Base-by-base conservation (phyloP, 2,888 invertebrate species). In the Agrilus biguttatus region DNA sequence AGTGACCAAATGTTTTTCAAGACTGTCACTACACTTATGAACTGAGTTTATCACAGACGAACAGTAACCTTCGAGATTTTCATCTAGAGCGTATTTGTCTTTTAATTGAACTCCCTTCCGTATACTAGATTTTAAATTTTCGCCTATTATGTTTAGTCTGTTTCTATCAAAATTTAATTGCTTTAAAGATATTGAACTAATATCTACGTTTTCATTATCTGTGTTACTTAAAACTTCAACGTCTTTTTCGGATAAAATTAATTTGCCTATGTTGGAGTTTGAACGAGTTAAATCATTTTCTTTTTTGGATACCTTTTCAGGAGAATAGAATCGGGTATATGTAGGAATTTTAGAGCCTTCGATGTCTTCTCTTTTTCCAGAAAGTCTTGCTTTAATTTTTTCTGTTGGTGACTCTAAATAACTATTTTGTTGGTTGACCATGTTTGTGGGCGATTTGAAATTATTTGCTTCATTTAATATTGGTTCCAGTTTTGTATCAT, bases 311-410 rank as follows among this genome's bases (percentile, higher is more conserved):
- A 4, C 28, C 10, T 28, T 28, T 28, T 28, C 28, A 10, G 28
- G 28, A 10, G 28, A 28, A 28, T 28, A 28, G 10, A 28, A 28
- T 28, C 28, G 28, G 10, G 28, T 28, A 4, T 28, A 28, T 28
- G 28, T 28, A 10, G 28, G 28, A 3, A 28, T 28, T 28, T 28
- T 28, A 2, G 28, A 28, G 28, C 28, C 28, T 28, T 28, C 28
- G 2, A 28, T 4, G 3, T 28, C 28, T 28, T 14, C 36, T 13
- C 13, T 28, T 17, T 71, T 60, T 33, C 70, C 68, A 2, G 74
- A 71, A 62, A 75, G 69, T 19, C 75, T 71, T 35, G 74, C 71
- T 62, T 71, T 73, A 1, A 75, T 71, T 14, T 68, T 71, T 58
- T 74, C 73, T 1, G 71, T 70, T 8, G 75, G 62, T 39, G 72